Evolutionary conservation across 37 sponge, comb jelly and placozoan genomes (phyloP).

Genomic region (Eunapius fragilis): DNA sequence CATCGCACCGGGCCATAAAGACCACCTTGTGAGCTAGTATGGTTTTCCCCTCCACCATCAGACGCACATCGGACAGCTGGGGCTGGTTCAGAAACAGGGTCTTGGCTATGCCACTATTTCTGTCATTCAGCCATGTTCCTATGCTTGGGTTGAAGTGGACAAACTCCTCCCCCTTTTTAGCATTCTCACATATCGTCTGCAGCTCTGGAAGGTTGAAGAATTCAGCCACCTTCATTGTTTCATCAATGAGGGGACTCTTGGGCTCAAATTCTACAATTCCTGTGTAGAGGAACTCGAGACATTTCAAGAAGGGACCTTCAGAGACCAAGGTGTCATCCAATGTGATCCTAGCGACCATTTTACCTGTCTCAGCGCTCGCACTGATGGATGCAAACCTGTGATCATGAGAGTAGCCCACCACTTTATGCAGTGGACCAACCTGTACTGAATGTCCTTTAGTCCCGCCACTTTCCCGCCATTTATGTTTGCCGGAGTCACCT

Average conservation of each 20-base stretch:
- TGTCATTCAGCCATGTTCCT: slow-evolving; percentile 84
- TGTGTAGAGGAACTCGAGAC: slow-evolving; percentile 82
- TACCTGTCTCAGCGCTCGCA: slow-evolving; percentile 1
- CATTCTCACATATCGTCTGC: slow-evolving; percentile 67
- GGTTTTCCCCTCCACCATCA: slow-evolving; percentile 57
- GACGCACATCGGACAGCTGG: slow-evolving; percentile 67
- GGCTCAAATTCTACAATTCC: slow-evolving; percentile 56
- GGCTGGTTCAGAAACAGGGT: slow-evolving; percentile 74
- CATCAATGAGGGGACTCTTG: slow-evolving; percentile 59
- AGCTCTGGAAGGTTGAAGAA: slow-evolving; percentile 81
- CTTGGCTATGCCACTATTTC: slow-evolving; percentile 66
- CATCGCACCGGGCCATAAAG: slow-evolving; percentile 75
- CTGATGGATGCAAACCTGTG: background rate
- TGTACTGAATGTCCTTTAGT: slow-evolving; percentile 24
- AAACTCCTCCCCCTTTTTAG: slow-evolving; percentile 60
- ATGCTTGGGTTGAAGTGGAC: slow-evolving; percentile 79
- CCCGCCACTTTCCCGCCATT: slow-evolving; percentile 60
- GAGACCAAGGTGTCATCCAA: slow-evolving; percentile 45
- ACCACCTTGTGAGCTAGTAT: slow-evolving; percentile 77
- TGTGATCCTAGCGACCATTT: slow-evolving; percentile 33
- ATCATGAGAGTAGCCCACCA: too few species aligned
- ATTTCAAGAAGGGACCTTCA: slow-evolving; percentile 38
- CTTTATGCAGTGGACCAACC: slow-evolving; percentile 11
- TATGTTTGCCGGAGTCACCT: slow-evolving; percentile 20
- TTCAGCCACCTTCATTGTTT: slow-evolving; percentile 53